These are phyloP conservation scores for Mustela lutreola DNA, from an alignment of 2,113 vertebrate genomes.

Conservation along the genomic window DNA sequence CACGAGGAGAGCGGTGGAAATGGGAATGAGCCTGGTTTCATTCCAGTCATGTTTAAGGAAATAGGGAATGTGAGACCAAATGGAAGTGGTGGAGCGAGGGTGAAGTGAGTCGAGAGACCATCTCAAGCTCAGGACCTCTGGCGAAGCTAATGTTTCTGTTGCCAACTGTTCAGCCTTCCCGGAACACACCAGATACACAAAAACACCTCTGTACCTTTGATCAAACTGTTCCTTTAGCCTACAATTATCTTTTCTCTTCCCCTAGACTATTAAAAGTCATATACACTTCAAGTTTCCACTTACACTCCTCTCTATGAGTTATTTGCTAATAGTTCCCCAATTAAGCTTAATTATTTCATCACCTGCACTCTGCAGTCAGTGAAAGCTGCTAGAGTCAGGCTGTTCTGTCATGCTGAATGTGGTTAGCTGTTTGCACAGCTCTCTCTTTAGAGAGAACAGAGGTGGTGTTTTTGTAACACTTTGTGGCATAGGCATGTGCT, in stretches of 20 bases:
- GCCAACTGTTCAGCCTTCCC: background rate
- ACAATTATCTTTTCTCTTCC: constrained; percentile 38
- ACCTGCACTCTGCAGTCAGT: background rate
- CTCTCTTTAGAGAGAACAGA: background rate
- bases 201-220: constrained; percentile 24
- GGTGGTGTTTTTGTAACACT: background rate
- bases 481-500: background rate
- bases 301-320: constrained; percentile 19
- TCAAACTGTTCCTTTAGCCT: background rate
- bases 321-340: constrained; percentile 3
- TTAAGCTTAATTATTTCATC: constrained; percentile 58
- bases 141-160: background rate
- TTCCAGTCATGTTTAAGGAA: background rate
- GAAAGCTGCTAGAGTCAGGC: background rate
- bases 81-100: background rate
- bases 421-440: background rate
- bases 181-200: background rate
- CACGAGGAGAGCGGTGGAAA: background rate
- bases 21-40: background rate
- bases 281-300: background rate
- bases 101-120: background rate
- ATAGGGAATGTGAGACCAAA: background rate
- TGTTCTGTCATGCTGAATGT: background rate
- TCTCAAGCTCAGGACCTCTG: background rate
- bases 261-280: background rate